phyloP scores from a whole-genome alignment of 2,797 vertebrate genomes.

The Gadopsis bispinosus region DNA sequence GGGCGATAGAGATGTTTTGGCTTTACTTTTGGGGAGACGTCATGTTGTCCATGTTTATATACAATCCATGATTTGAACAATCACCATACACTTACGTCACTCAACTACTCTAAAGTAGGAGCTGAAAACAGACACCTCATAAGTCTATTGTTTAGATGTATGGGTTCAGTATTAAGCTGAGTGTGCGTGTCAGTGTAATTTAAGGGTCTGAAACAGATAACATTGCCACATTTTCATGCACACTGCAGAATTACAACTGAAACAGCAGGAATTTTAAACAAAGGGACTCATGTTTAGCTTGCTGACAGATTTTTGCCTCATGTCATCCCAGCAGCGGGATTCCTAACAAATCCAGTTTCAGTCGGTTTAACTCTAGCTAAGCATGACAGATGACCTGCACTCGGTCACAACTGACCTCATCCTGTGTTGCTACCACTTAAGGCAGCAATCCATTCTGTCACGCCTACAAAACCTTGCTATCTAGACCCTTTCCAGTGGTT shows the following conservation, averaged over 20 bases:
- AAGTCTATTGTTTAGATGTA: neutral
- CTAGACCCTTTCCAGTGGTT: neutral
- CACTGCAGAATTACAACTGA: neutral
- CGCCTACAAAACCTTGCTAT: neutral
- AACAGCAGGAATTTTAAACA: neutral
- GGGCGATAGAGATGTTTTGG: too few relatives aligned
- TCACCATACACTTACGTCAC: too few relatives aligned
- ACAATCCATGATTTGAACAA: too few relatives aligned
- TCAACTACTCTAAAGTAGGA: too few relatives aligned
- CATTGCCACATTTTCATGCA: neutral
- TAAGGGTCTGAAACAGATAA: neutral
- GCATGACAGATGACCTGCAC: constrained; percentile 20
- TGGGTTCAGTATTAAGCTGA: neutral
- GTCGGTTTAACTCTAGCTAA: constrained; percentile 3
- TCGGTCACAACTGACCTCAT: constrained; percentile 23
- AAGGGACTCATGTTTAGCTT: constrained; percentile 14
- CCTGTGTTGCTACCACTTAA: constrained; percentile 14
- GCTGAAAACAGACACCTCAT: neutral
- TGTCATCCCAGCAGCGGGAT: neutral
- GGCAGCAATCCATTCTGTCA: neutral
- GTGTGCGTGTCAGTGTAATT: neutral
- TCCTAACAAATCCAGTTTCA: constrained; percentile 9
- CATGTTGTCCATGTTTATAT: too few relatives aligned
- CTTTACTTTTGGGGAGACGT: too few relatives aligned
- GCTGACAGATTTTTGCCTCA: constrained; percentile 13